Percentiles rank a stretch among this genome's conserved stretches.
These are phyloP conservation scores for Heliconius ismenius DNA, from an alignment of 2,888 invertebrate species.

Conservation along the genomic window DNA sequence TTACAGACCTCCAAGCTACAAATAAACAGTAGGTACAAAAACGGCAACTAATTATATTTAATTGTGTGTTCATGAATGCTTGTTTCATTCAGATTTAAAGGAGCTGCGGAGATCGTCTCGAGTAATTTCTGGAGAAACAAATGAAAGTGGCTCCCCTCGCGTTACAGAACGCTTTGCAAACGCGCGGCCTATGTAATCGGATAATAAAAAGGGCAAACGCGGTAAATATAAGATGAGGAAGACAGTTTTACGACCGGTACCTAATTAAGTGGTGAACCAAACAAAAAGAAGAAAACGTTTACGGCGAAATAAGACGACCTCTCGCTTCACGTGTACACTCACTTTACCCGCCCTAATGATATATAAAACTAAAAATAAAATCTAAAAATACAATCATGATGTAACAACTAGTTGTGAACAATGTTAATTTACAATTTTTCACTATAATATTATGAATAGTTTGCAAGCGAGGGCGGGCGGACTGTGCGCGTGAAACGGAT, in stretches of 20 bases:
- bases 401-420: background rate
- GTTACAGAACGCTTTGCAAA: slow-evolving; percentile 75
- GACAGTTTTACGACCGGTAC: slow-evolving; percentile 82
- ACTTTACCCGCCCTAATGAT: slow-evolving; percentile 39
- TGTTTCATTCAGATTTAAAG: slow-evolving; percentile 51
- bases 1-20: slow-evolving; percentile 66
- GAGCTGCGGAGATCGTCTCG: slow-evolving; percentile 62
- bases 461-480: slow-evolving; percentile 60
- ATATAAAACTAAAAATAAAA: slow-evolving; percentile 19
- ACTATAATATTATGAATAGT: slow-evolving; percentile 12
- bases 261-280: slow-evolving; percentile 82
- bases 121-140: slow-evolving; percentile 81
- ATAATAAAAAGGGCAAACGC: slow-evolving; percentile 83
- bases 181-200: slow-evolving; percentile 81
- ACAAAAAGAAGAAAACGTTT: slow-evolving; percentile 76
- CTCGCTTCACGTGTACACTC: slow-evolving; percentile 45
- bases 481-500: slow-evolving; percentile 62
- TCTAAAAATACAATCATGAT: background rate
- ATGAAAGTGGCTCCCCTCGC: slow-evolving; percentile 80
- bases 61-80: slow-evolving; percentile 55
- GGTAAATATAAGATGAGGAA: slow-evolving; percentile 83
- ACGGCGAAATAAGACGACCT: slow-evolving; percentile 56
- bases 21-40: slow-evolving; percentile 60
- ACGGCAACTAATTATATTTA: slow-evolving; percentile 70
- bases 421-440: background rate